A percentile compares a stretch with the other conserved stretches of the same genome.
Conservation (phyloP, 2,113 vertebrate genomes). For the Caretta caretta region DNA sequence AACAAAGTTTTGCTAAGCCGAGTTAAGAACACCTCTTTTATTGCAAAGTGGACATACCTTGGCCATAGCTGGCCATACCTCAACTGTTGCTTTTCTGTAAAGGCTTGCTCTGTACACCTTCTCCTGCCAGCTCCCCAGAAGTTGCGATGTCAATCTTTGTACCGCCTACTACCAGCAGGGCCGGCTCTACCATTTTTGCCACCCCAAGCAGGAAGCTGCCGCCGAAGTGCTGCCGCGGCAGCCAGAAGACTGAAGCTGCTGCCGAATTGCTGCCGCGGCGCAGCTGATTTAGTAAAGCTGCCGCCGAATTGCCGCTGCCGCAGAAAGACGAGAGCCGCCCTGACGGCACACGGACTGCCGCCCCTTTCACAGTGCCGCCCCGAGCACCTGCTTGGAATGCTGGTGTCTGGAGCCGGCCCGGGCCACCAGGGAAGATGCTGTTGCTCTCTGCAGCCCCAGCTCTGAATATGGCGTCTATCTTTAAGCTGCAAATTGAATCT, state of each 20-base stretch:
- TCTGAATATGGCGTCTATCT: background rate
- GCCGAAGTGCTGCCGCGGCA: too few species aligned
- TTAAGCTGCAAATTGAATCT: background rate
- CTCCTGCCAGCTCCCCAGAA: background rate
- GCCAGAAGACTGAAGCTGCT: too few species aligned
- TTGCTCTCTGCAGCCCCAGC: background rate
- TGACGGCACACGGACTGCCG: too few species aligned
- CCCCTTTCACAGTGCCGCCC: too few species aligned
- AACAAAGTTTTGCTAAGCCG: background rate
- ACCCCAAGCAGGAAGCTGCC: too few species aligned
- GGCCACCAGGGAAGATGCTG: background rate
- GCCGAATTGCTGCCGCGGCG: too few species aligned
- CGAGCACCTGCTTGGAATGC: too few species aligned
- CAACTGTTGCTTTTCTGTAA: background rate
- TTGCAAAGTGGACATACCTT: background rate
- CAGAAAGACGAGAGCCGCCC: too few species aligned
- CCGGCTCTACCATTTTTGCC: too few species aligned
- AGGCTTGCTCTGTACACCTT: background rate
- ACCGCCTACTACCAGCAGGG: background rate
- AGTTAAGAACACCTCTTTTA: background rate
- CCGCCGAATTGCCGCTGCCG: too few species aligned
- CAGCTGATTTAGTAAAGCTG: too few species aligned
- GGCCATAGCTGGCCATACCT: background rate
- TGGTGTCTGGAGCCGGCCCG: too few species aligned
- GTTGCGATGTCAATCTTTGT: background rate